Conservation (phyloP, 2,888 invertebrate genomes). For the Drosophila ustulata region DNA sequence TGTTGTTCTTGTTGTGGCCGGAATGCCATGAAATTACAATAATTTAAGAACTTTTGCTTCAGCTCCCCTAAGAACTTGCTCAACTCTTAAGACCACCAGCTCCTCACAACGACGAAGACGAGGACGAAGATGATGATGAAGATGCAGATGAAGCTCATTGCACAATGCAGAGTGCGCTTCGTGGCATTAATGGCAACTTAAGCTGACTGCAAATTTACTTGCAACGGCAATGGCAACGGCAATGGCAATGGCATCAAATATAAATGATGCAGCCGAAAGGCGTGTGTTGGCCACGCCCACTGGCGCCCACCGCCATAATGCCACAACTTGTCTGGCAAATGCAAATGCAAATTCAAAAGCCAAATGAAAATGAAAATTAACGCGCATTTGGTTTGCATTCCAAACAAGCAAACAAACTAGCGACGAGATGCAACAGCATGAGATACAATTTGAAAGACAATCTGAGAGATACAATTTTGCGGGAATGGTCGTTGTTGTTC, state of each 20-base stretch:
- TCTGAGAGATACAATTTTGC: constrained; percentile 17
- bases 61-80: constrained; percentile 49
- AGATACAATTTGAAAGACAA: constrained; percentile 42
- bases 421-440: constrained; percentile 16
- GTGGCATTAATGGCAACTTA: constrained; percentile 65
- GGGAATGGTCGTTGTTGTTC: constrained; percentile 16
- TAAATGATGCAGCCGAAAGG: constrained; percentile 49
- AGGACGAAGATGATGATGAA: constrained; percentile 25
- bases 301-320: constrained; percentile 13
- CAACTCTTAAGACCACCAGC: constrained; percentile 16
- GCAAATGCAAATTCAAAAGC: constrained; percentile 59
- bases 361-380: constrained; percentile 61
- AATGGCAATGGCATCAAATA: constrained; percentile 49
- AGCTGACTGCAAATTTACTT: constrained; percentile 55
- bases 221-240: constrained; percentile 13
- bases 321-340: constrained; percentile 48
- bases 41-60: constrained; percentile 69
- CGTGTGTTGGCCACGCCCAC: constrained; percentile 24
- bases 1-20: constrained; percentile 8
- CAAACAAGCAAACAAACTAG: constrained; percentile 19
- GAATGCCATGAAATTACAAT: constrained; percentile 65
- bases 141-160: constrained; percentile 19
- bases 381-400: constrained; percentile 44
- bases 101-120: constrained; percentile 14
- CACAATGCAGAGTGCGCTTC: constrained; percentile 28